These are phyloP conservation scores for Omphaloscelis lunosa DNA, from an alignment of 2,888 invertebrate species.

Conservation along the genomic window DNA sequence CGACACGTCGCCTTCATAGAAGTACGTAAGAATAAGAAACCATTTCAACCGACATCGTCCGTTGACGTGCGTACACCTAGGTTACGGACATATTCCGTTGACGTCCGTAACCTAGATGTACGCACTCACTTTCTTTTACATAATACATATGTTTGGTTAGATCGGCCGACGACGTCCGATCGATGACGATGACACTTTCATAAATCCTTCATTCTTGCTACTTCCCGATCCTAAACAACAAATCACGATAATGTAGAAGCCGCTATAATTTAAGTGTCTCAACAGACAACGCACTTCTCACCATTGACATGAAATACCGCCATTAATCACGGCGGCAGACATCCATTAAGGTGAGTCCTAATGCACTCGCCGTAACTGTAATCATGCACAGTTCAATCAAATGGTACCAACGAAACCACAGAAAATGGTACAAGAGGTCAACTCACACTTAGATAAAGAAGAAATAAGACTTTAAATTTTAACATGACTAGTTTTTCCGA, in stretches of 20 bases:
- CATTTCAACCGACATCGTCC: background rate
- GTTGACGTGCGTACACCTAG: too few relatives aligned
- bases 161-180: background rate
- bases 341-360: conserved; percentile 50
- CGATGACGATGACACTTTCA: background rate
- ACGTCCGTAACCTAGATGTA: background rate
- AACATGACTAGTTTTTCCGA: background rate
- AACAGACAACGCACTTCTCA: conserved; percentile 28
- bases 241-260: conserved; percentile 40
- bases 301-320: conserved; percentile 38
- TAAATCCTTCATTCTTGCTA: conserved; percentile 8
- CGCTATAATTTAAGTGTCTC: conserved; percentile 35
- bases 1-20: too few relatives aligned
- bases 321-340: conserved; percentile 46
- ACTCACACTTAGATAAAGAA: background rate
- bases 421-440: background rate
- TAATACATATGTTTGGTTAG: background rate
- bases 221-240: background rate
- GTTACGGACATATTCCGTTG: background rate
- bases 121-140: background rate
- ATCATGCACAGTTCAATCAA: conserved; percentile 34
- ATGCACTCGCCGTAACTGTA: conserved; percentile 41
- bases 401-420: background rate
- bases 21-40: too few relatives aligned
- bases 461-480: background rate